Percentiles rank a stretch among this genome's conserved stretches.
These are phyloP conservation scores for Terrapene triunguis DNA, from an alignment of 2,113 vertebrate species.

Conservation along the genomic window DNA sequence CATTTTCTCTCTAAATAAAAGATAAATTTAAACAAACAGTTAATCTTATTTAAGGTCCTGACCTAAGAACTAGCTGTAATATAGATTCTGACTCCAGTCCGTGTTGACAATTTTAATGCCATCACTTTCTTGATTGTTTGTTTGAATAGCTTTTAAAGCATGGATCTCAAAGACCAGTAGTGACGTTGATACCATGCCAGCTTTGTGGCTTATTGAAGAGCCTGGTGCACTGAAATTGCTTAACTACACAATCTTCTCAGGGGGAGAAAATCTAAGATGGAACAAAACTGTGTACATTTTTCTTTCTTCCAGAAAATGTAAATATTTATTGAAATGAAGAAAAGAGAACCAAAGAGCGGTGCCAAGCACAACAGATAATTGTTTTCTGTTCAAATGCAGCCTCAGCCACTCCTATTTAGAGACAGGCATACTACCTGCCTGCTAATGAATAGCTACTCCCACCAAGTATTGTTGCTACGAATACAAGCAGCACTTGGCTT, in stretches of 20 bases:
- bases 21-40: neutral
- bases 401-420: too few relatives aligned
- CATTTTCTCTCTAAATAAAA: neutral
- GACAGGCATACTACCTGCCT: neutral
- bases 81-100: neutral
- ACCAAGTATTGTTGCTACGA: neutral
- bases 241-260: neutral
- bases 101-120: neutral
- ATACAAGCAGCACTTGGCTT: neutral
- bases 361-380: neutral
- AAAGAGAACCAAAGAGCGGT: neutral
- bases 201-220: neutral
- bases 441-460: neutral
- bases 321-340: neutral
- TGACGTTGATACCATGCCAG: neutral
- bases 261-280: neutral
- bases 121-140: neutral
- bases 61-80: neutral
- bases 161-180: neutral
- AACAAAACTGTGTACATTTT: fast-evolving
- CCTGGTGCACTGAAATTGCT: neutral
- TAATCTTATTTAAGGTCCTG: neutral
- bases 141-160: neutral
- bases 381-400: neutral
- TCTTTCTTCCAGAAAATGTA: neutral